These are phyloP conservation scores for Drosophila sturtevanti DNA, from an alignment of 1,140 invertebrate genomes.

Conservation along the genomic window DNA sequence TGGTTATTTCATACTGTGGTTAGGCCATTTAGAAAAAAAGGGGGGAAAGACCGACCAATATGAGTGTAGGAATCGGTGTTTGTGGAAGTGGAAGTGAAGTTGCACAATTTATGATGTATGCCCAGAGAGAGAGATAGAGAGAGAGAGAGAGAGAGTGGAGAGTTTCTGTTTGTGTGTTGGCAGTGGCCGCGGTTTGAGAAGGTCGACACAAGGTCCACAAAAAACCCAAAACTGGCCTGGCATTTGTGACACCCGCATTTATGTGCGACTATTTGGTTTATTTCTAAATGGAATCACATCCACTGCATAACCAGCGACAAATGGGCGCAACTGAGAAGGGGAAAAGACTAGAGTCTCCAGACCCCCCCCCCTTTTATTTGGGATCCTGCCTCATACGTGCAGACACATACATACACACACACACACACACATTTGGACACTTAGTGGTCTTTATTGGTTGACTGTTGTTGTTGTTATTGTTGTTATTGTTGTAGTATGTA, in stretches of 20 bases:
- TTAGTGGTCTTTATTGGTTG: slow-evolving; percentile 78
- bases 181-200: background rate
- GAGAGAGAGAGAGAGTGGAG: background rate
- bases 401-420: slow-evolving; percentile 17
- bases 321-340: too few relatives aligned
- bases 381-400: slow-evolving; percentile 13
- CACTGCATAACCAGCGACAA: slow-evolving; percentile 5
- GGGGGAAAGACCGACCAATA: slow-evolving; percentile 12
- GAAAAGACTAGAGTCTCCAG: background rate
- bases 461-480: slow-evolving; percentile 24
- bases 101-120: slow-evolving; percentile 64
- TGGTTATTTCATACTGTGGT: slow-evolving; percentile 58
- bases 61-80: background rate
- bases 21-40: slow-evolving; percentile 53
- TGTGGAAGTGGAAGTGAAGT: slow-evolving; percentile 34
- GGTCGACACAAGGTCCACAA: slow-evolving; percentile 6
- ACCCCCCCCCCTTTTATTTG: background rate
- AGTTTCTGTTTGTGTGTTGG: too few relatives aligned
- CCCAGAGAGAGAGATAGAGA: slow-evolving; percentile 8
- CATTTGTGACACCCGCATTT: slow-evolving; percentile 72
- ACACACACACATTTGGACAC: slow-evolving; percentile 64
- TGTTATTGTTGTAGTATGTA: slow-evolving; percentile 23
- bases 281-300: slow-evolving; percentile 77
- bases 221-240: slow-evolving; percentile 23
- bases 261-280: slow-evolving; percentile 80